phyloP scores from a whole-genome alignment of 1,140 invertebrate genomes.

The Drosophila willistoni region DNA sequence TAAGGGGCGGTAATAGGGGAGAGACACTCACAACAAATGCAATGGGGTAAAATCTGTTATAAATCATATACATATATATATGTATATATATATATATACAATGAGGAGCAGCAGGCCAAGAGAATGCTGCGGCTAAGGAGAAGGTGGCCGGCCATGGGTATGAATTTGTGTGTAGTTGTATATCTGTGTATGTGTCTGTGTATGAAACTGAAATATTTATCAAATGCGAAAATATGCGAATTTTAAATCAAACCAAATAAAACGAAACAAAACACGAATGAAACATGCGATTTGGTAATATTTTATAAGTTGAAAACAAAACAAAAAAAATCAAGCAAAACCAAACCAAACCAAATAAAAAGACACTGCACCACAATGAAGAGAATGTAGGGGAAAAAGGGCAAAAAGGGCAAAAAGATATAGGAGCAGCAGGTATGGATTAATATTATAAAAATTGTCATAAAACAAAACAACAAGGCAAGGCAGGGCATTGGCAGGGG shows the following conservation, averaged over 20 bases:
- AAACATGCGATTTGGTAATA: constrained; percentile 59
- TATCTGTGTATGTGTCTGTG: constrained; percentile 24
- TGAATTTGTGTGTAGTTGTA: neutral
- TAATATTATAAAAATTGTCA: constrained; percentile 3
- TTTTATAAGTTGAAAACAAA: constrained; percentile 48
- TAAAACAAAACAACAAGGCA: neutral
- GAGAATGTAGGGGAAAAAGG: neutral
- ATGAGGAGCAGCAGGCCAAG: neutral
- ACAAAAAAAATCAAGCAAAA: constrained; percentile 28
- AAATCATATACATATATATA: constrained; percentile 50
- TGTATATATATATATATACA: neutral
- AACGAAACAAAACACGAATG: constrained; percentile 18
- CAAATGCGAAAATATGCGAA: constrained; percentile 56
- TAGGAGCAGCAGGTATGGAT: neutral
- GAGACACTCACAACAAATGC: constrained; percentile 17
- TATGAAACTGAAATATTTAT: constrained; percentile 72
- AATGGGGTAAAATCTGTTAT: constrained; percentile 48
- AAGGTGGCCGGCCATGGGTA: neutral
- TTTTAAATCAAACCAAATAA: constrained; percentile 64
- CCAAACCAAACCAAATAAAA: neutral
- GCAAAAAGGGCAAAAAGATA: neutral
- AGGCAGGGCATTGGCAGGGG: neutral
- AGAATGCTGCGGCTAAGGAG: constrained; percentile 14
- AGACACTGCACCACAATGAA: neutral
- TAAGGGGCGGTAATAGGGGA: constrained; percentile 7